Base-by-base conservation (phyloP, 64 coral and sea anemone species). In the Montipora efflorescens region DNA sequence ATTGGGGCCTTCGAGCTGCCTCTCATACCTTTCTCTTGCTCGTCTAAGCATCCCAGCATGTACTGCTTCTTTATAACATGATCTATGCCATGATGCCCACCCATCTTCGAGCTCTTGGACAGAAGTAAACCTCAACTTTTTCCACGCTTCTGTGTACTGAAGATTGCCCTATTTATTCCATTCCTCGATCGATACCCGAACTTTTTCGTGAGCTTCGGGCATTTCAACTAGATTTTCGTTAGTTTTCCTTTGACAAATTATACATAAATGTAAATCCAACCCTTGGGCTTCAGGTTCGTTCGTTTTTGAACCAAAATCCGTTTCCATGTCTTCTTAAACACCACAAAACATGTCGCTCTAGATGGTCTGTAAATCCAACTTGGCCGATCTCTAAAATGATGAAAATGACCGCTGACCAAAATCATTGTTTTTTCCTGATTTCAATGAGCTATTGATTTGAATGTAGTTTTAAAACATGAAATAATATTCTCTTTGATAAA, bases 361-460 rank as follows among this genome's bases (percentile, higher is more conserved):
- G 46, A 83, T 83, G 49, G 72, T 90, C 73, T 66, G 74, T 77
- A 77, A 89, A 79, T 89, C 69, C 25, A 89, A 81, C 46, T 82
- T 82, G 89, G 89, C 59, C 28, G 64, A 91, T 36, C 57, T 81
- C 78, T 51, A 81, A 91, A 68, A 47, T 91, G 25, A 90, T 90
- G 76, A 90, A 48, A 90, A 50, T 46, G 28, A 0, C 77, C 22
- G 89, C 89, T 90, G 76, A 67, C 58, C 89, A 81, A 69, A 69
- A 79, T 52, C 77, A 48, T 49, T 61, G 44, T 67, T 67, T 68
- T 85, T 85, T 19, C 23, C 59, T 68, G 67, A 85, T 85, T 68
- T 72, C 58, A 50, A 46, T 67, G 61, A 86, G 4, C 67, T 19
- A 72, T 50, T 45, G 67, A 72, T 68, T 46, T 68, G n/a, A 86